Percentiles rank a stretch among this genome's conserved stretches.
Evolutionary conservation across 2,888 invertebrate genomes (phyloP).

Genomic region (Ormyrus thymus): DNA sequence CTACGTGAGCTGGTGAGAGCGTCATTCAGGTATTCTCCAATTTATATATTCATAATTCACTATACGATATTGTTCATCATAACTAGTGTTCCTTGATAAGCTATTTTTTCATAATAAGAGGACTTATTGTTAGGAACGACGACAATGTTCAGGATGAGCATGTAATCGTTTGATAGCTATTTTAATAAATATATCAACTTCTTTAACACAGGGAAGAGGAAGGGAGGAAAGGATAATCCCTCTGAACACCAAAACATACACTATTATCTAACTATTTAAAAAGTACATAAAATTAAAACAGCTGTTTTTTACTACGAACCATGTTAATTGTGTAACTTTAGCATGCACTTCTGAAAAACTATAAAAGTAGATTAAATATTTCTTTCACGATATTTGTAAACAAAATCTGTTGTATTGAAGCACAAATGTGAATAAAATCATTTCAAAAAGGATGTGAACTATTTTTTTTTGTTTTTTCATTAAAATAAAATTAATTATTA

Average conservation of each 20-base stretch:
- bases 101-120: conserved; percentile 61
- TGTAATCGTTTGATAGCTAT: conserved; percentile 51
- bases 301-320: conserved; percentile 23
- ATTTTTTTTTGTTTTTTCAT: conserved; percentile 42
- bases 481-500: conserved; percentile 37
- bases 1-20: conserved; percentile 74
- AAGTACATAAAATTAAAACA: conserved; percentile 42
- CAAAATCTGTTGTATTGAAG: conserved; percentile 37
- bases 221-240: conserved; percentile 50
- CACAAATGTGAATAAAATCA: conserved; percentile 46
- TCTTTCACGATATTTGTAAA: conserved; percentile 30
- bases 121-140: conserved; percentile 54
- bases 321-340: conserved; percentile 40
- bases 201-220: conserved; percentile 41
- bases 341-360: conserved; percentile 41
- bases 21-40: conserved; percentile 79
- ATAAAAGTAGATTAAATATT: conserved; percentile 16
- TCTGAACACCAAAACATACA: conserved; percentile 38
- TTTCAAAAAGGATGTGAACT: conserved; percentile 48
- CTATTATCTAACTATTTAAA: conserved; percentile 26
- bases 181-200: conserved; percentile 45
- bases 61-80: conserved; percentile 71
- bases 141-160: conserved; percentile 54
- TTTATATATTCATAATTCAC: conserved; percentile 77
- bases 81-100: conserved; percentile 69